Evolutionary conservation across 2,888 invertebrate genomes (phyloP).

Genomic region (Scaptomyza tumidula): DNA sequence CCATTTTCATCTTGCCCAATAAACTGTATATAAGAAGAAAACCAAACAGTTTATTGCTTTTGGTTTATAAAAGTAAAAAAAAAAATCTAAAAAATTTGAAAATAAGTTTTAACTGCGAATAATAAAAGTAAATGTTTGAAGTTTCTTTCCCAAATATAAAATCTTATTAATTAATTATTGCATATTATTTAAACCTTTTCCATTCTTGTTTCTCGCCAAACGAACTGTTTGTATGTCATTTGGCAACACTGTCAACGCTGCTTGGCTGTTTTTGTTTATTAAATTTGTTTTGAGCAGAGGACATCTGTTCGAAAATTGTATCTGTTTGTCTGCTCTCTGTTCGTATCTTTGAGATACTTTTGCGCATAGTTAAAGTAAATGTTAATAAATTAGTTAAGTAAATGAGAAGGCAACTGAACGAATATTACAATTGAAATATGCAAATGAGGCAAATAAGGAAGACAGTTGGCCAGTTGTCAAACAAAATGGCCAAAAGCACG

Average conservation of each 20-base stretch:
- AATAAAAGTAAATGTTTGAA: no score
- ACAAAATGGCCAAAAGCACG: conserved; percentile 59
- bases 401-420: conserved; percentile 27
- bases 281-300: conserved; percentile 43
- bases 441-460: conserved; percentile 51
- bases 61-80: no score
- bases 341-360: conserved; percentile 18
- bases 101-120: no score
- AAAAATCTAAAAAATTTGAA: no score
- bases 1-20: no score
- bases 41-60: no score
- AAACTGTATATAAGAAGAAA: no score
- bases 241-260: conserved; percentile 22
- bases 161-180: no score
- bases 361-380: conserved; percentile 45
- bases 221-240: background rate
- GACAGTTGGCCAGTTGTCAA: conserved; percentile 32
- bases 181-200: no score
- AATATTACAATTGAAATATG: conserved; percentile 61
- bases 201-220: no score
- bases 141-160: no score
- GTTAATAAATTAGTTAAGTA: conserved; percentile 67
- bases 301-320: conserved; percentile 14
- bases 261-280: conserved; percentile 41
- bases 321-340: background rate